Conservation (phyloP, 2,113 vertebrate species). For the Ciconia maguari region DNA sequence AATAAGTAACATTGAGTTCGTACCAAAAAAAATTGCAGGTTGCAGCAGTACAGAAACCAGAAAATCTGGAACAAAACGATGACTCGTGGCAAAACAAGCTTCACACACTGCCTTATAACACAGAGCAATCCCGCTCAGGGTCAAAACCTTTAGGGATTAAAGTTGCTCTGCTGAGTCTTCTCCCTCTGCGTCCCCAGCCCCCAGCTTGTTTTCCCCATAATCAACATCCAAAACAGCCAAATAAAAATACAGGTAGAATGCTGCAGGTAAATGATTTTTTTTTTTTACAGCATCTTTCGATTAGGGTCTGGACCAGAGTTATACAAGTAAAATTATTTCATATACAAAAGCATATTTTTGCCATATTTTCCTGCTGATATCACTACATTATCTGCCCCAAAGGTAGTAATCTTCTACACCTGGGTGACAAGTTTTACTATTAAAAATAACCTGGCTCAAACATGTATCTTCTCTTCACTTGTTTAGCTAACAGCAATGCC, state of each 20-base stretch:
- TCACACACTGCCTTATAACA: neutral
- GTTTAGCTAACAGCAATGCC: neutral
- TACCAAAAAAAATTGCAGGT: neutral
- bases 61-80: slow-evolving; percentile 39
- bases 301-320: neutral
- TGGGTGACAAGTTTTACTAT: neutral
- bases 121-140: neutral
- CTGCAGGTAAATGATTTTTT: rapidly evolving
- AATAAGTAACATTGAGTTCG: neutral
- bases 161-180: neutral
- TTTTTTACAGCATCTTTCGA: neutral
- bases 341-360: neutral
- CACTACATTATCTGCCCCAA: neutral
- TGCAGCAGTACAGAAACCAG: neutral
- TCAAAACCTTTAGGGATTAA: neutral
- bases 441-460: neutral
- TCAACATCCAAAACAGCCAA: neutral
- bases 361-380: neutral
- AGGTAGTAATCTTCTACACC: neutral
- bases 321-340: neutral
- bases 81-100: neutral
- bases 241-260: neutral
- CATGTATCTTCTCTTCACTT: neutral
- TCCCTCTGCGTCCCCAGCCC: neutral
- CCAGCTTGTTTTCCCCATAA: neutral